These are phyloP conservation scores for Acropternis orthonyx DNA, from an alignment of 2,797 vertebrate species.

Conservation along the genomic window DNA sequence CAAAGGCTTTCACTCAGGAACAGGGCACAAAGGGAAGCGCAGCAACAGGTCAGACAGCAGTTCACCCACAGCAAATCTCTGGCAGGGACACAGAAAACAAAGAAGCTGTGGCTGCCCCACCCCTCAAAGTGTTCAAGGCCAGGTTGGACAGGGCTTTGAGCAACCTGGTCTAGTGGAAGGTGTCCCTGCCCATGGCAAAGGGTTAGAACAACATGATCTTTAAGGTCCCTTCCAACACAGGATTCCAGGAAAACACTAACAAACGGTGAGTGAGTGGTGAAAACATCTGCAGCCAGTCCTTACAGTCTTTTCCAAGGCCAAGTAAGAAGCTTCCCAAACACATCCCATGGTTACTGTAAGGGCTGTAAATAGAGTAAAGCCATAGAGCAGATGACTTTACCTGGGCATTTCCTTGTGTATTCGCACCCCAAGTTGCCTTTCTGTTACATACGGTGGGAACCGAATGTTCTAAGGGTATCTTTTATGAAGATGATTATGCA, in stretches of 20 bases:
- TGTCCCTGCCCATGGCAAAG: neutral
- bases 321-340: neutral
- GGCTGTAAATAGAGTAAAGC: neutral
- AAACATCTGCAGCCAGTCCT: neutral
- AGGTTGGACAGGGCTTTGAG: neutral
- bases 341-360: neutral
- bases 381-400: neutral
- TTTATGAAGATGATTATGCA: neutral
- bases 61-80: neutral
- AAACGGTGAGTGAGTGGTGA: neutral
- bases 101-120: neutral
- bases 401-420: fast-evolving
- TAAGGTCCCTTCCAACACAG: neutral
- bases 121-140: neutral
- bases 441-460: neutral
- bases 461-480: neutral
- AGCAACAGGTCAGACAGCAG: neutral
- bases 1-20: neutral
- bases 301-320: neutral
- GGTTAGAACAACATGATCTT: neutral
- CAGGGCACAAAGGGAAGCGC: neutral
- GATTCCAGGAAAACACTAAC: neutral
- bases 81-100: neutral
- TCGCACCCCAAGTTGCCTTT: neutral
- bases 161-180: neutral